phyloP scores from a whole-genome alignment of 2,113 vertebrate genomes.

The Oostethus manadensis region DNA sequence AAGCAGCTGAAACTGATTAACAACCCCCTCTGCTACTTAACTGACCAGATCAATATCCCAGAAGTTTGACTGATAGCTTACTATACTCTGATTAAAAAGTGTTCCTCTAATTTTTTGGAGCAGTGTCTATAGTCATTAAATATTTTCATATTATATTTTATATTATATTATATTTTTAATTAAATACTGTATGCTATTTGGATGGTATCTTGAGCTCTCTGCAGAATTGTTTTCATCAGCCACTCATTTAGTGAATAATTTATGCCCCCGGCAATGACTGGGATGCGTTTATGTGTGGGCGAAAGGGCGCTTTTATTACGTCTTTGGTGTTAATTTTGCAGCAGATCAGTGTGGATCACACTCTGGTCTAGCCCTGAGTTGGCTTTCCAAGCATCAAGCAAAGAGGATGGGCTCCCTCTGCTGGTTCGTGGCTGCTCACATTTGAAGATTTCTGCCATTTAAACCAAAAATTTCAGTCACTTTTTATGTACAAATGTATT shows the following conservation, averaged over 20 bases:
- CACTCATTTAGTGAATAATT: slow-evolving; percentile 57
- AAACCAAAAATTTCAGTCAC: neutral
- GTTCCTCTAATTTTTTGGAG: too few species aligned
- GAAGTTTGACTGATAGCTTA: too few species aligned
- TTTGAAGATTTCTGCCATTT: neutral
- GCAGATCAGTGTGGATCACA: slow-evolving; percentile 45
- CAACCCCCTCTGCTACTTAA: too few species aligned
- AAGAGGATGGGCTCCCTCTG: slow-evolving; percentile 50
- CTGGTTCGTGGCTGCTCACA: slow-evolving; percentile 21
- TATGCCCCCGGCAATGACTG: slow-evolving; percentile 36
- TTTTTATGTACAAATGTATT: too few species aligned
- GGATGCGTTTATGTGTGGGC: slow-evolving; percentile 33
- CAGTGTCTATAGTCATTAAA: too few species aligned
- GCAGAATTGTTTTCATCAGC: slow-evolving; percentile 34
- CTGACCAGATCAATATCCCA: too few species aligned
- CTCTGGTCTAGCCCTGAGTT: slow-evolving; percentile 30
- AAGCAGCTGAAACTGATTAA: too few species aligned
- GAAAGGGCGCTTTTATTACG: slow-evolving; percentile 61
- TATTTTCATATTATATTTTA: too few species aligned
- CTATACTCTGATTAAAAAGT: too few species aligned
- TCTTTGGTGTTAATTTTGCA: slow-evolving; percentile 56
- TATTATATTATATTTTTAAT: too few species aligned
- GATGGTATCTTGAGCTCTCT: neutral
- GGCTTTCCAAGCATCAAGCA: neutral
- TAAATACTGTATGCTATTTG: too few species aligned